These are phyloP conservation scores for Athalia rosae DNA, from an alignment of 2,888 invertebrate genomes.

Conservation along the genomic window DNA sequence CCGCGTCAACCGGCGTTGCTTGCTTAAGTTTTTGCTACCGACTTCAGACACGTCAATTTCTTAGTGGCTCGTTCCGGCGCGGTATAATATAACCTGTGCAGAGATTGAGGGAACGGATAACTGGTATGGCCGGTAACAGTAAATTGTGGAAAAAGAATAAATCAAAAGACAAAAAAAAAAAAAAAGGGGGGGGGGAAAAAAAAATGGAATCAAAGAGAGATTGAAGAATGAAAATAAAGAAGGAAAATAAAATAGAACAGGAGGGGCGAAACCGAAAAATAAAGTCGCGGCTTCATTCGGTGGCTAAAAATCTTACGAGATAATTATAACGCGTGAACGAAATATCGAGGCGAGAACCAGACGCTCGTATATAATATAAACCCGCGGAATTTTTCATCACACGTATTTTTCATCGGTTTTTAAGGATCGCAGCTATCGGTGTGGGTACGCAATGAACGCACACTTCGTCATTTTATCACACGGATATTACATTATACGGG, in stretches of 20 bases:
- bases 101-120: slow-evolving; percentile 22
- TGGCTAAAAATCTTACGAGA: neutral
- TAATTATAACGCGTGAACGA: slow-evolving; percentile 20
- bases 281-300: slow-evolving; percentile 2
- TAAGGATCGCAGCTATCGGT: neutral
- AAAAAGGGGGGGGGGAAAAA: neutral
- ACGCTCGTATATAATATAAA: neutral
- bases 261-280: too few species aligned
- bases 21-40: neutral
- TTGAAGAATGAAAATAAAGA: neutral
- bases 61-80: neutral
- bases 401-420: neutral
- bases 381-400: too few species aligned
- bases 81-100: neutral
- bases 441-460: too few species aligned
- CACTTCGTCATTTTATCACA: neutral
- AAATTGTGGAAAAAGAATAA: neutral
- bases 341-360: slow-evolving; percentile 11
- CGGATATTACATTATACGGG: neutral
- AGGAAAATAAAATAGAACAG: neutral
- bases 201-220: neutral
- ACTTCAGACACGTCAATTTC: slow-evolving; percentile 8
- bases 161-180: neutral
- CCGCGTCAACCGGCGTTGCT: neutral
- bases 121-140: neutral